phyloP scores from a whole-genome alignment of 2,888 invertebrate species.

The Callosobruchus maculatus region DNA sequence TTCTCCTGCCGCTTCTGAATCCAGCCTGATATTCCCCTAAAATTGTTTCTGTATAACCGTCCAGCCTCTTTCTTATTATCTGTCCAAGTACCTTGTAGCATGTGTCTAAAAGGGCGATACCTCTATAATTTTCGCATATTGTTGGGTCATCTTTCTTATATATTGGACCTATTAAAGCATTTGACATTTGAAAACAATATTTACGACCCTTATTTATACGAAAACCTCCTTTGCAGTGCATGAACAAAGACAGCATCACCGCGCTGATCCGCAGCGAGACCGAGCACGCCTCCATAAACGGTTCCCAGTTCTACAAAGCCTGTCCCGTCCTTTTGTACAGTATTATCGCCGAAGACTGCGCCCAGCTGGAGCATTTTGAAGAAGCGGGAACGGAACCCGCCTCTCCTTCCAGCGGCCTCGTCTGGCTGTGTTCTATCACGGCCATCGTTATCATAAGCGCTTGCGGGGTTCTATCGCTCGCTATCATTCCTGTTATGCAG shows the following conservation, averaged over 20 bases:
- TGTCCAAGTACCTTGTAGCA: too few species aligned
- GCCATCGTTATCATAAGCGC: conserved; percentile 83
- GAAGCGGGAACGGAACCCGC: conserved; percentile 8
- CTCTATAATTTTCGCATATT: too few species aligned
- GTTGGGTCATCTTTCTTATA: too few species aligned
- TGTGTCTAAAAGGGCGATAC: too few species aligned
- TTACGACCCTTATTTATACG: too few species aligned
- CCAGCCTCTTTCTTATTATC: too few species aligned
- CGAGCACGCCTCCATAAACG: conserved; percentile 16
- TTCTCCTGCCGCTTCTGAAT: too few species aligned
- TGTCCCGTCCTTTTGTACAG: conserved; percentile 70
- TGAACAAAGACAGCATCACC: background rate
- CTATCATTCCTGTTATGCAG: conserved; percentile 89
- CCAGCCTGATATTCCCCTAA: too few species aligned
- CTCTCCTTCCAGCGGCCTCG: conserved; percentile 40
- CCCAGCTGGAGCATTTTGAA: conserved; percentile 5
- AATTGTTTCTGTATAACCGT: too few species aligned
- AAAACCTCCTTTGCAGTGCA: background rate
- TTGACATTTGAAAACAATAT: too few species aligned
- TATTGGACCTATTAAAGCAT: too few species aligned
- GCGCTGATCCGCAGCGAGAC: background rate
- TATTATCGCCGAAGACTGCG: conserved; percentile 54
- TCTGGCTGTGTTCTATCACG: conserved; percentile 76
- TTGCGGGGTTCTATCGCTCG: conserved; percentile 82
- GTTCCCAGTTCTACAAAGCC: conserved; percentile 42